Evolutionary conservation across 1,140 invertebrate genomes (phyloP).

Genomic region (Temnothorax longispinosus): DNA sequence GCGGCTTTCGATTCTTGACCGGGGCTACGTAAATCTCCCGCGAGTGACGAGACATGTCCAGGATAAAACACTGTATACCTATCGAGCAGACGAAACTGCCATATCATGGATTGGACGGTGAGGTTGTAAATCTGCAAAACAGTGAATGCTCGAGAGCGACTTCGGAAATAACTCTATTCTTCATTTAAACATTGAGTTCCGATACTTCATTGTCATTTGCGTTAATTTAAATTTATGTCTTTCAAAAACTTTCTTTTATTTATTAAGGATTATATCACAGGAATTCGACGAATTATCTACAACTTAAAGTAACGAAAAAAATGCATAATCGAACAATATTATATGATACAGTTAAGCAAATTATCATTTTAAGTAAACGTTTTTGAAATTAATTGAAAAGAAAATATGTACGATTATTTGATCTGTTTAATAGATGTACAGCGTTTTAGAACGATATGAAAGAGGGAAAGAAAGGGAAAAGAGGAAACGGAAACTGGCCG

Average conservation of each 20-base stretch:
- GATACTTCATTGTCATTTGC: not conserved
- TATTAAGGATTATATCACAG: not conserved
- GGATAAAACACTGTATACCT: conserved; percentile 32
- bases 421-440: not conserved
- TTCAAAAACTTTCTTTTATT: not conserved
- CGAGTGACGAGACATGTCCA: conserved; percentile 62
- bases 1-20: conserved; percentile 66
- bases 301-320: not conserved
- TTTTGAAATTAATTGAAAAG: not conserved
- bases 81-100: conserved; percentile 35
- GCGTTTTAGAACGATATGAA: conserved; percentile 4
- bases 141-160: not conserved
- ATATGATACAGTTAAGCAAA: not conserved
- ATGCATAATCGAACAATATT: not conserved
- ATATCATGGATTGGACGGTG: conserved; percentile 22
- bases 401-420: not conserved
- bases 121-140: conserved; percentile 7
- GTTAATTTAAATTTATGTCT: not conserved
- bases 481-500: conserved; percentile 29
- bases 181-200: conserved; percentile 15
- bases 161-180: conserved; percentile 15
- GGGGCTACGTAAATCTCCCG: conserved; percentile 60
- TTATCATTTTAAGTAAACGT: conserved; percentile 10
- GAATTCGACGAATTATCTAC: not conserved
- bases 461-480: not conserved